phyloP scores from a whole-genome alignment of 2,888 invertebrate genomes.

The Stenoptilia bipunctidactyla region DNA sequence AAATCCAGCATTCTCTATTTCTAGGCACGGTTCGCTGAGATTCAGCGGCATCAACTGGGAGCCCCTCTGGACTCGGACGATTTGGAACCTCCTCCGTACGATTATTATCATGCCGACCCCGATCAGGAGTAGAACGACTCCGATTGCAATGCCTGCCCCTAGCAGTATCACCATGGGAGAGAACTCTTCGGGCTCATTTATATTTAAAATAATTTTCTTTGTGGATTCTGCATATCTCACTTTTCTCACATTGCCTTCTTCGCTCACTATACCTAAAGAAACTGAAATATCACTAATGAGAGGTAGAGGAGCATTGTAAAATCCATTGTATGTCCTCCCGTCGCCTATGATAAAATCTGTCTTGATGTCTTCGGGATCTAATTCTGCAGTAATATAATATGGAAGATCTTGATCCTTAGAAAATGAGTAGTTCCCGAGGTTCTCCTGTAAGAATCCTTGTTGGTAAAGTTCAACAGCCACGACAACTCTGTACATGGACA shows the following conservation, averaged over 20 bases:
- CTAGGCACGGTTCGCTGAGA: conserved; percentile 83
- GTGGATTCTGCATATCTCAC: conserved; percentile 74
- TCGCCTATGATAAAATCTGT: conserved; percentile 84
- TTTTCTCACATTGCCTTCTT: conserved; percentile 74
- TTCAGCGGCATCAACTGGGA: conserved; percentile 75
- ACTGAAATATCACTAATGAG: conserved; percentile 75
- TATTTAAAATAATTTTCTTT: conserved; percentile 63
- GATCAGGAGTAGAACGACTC: conserved; percentile 76
- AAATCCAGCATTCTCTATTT: conserved; percentile 85
- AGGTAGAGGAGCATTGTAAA: conserved; percentile 81
- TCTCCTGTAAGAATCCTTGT: conserved; percentile 73
- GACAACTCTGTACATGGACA: conserved; percentile 80
- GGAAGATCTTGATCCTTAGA: conserved; percentile 77
- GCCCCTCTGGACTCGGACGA: conserved; percentile 55
- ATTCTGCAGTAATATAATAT: conserved; percentile 87
- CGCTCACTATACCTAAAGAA: conserved; percentile 79
- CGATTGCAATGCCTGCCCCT: conserved; percentile 77
- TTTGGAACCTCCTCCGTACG: conserved; percentile 56
- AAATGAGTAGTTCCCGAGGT: conserved; percentile 74
- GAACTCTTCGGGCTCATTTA: conserved; percentile 56
- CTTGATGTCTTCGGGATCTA: conserved; percentile 75
- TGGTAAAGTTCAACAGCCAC: conserved; percentile 76
- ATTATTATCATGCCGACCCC: conserved; percentile 75
- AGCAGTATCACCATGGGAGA: conserved; percentile 62
- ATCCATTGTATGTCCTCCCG: conserved; percentile 78